Percentiles rank a stretch among this genome's conserved stretches.
These are phyloP conservation scores for Parnassius orleans DNA, from an alignment of 2,888 invertebrate species.

Conservation along the genomic window DNA sequence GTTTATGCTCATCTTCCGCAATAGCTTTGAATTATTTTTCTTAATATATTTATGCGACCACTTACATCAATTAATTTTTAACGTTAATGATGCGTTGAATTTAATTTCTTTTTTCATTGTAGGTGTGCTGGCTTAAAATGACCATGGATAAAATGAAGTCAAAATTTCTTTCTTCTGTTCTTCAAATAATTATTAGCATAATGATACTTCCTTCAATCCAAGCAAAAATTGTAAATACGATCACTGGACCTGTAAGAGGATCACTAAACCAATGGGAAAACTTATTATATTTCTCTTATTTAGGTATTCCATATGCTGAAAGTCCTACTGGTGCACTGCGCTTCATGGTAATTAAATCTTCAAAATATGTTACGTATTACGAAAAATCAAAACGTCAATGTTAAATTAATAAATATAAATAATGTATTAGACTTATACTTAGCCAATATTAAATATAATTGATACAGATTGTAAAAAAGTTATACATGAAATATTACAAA, in stretches of 20 bases:
- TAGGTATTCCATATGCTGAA: conserved; percentile 45
- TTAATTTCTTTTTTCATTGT: neutral
- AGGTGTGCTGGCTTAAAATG: neutral
- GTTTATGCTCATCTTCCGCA: no score
- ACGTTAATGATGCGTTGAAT: no score
- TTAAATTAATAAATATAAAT: no score
- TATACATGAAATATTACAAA: no score
- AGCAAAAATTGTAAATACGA: conserved; percentile 31
- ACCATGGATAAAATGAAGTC: conserved; percentile 5
- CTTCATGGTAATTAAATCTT: conserved; percentile 35
- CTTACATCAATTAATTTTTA: no score
- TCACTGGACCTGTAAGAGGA: conserved; percentile 37
- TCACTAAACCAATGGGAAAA: conserved; percentile 30
- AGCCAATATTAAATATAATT: no score
- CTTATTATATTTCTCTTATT: conserved; percentile 36
- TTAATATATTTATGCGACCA: no score
- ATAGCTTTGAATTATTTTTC: no score
- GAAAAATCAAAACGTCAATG: no score
- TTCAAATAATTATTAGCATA: neutral
- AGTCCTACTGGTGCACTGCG: conserved; percentile 37
- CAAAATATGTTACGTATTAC: no score
- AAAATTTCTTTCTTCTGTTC: conserved; percentile 3
- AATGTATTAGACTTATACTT: no score
- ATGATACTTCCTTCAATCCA: conserved; percentile 2
- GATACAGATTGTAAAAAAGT: no score